Conservation (phyloP, 2,797 vertebrate genomes). For the Typhlichthys eigenmanni region DNA sequence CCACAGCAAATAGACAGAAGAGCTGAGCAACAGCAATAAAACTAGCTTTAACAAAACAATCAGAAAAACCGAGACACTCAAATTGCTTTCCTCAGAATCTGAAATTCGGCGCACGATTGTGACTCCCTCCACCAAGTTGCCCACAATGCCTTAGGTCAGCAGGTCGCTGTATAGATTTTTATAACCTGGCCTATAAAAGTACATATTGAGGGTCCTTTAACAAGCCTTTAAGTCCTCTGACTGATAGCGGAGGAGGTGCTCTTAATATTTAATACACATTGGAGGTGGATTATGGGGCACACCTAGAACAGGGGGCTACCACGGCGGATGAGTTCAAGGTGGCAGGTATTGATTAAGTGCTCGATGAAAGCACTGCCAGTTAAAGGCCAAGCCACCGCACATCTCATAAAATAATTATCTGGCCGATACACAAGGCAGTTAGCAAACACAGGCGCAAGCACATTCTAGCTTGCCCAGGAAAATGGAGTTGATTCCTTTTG, state of each 20-base stretch:
- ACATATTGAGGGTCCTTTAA: constrained; percentile 65
- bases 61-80: constrained; percentile 53
- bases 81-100: constrained; percentile 56
- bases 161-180: constrained; percentile 62
- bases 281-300: constrained; percentile 67
- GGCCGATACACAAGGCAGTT: constrained; percentile 48
- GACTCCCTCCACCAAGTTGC: constrained; percentile 38
- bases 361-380: constrained; percentile 59
- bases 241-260: constrained; percentile 61
- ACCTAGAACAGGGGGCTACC: constrained; percentile 56
- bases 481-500: constrained; percentile 30
- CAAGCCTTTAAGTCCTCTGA: constrained; percentile 70
- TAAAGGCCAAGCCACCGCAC: constrained; percentile 65
- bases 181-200: constrained; percentile 65
- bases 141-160: constrained; percentile 49
- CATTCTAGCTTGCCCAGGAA: constrained; percentile 22
- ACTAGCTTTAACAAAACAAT: constrained; percentile 71
- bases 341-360: constrained; percentile 80
- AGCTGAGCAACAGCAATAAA: constrained; percentile 72
- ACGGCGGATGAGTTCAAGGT: constrained; percentile 73
- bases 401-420: constrained; percentile 75
- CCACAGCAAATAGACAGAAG: constrained; percentile 70
- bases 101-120: constrained; percentile 53
- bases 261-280: constrained; percentile 69
- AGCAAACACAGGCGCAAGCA: constrained; percentile 53